Evolutionary conservation across 2,888 invertebrate species (phyloP).

Genomic region (Dione vanillae): DNA sequence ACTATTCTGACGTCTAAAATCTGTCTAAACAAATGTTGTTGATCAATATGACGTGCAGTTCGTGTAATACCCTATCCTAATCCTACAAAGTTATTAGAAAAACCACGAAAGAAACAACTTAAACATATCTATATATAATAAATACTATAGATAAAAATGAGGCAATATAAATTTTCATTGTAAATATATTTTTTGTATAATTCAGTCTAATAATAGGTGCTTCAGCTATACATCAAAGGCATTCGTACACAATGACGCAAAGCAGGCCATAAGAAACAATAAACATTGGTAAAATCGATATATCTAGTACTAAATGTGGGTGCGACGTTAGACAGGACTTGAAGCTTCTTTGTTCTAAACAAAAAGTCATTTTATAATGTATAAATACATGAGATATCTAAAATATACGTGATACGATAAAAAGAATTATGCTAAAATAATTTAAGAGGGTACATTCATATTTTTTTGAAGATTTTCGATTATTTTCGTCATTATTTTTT

Average conservation of each 20-base stretch:
- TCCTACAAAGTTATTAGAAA: background rate
- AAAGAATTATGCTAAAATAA: background rate
- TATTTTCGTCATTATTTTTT: background rate
- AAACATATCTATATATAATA: background rate
- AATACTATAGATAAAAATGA: too few species aligned
- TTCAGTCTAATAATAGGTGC: background rate
- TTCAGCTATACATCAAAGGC: constrained; percentile 9
- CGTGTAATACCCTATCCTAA: background rate
- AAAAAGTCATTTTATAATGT: background rate
- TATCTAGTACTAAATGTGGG: constrained; percentile 7
- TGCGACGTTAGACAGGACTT: constrained; percentile 3
- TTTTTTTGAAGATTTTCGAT: background rate
- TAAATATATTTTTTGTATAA: background rate
- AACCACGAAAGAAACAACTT: background rate
- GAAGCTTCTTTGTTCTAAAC: constrained; percentile 15
- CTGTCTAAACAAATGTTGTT: background rate
- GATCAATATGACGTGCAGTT: background rate
- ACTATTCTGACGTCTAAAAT: background rate
- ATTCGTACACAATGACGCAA: constrained; percentile 14
- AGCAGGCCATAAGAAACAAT: constrained; percentile 14
- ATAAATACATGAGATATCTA: background rate
- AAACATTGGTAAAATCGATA: constrained; percentile 17
- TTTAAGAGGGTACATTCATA: background rate
- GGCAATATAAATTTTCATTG: background rate
- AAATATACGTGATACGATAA: background rate